Evolutionary conservation across 2,888 invertebrate genomes (phyloP).

Genomic region (Erannis defoliaria): DNA sequence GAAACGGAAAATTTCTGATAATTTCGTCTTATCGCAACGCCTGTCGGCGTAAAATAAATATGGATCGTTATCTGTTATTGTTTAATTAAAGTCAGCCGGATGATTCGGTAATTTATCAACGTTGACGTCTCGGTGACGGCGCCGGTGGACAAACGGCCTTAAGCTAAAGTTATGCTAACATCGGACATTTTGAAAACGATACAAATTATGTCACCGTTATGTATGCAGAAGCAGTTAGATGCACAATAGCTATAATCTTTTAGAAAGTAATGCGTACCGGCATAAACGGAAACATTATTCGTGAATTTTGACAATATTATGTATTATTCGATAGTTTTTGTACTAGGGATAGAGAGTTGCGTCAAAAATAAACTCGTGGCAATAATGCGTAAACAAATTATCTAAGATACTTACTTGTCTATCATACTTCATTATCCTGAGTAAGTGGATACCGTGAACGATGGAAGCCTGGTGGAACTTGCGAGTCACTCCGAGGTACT

Average conservation of each 20-base stretch:
- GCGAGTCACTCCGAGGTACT: constrained; percentile 95
- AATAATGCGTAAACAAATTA: not conserved
- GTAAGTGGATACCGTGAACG: constrained; percentile 96
- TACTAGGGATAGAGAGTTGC: not conserved
- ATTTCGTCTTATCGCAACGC: constrained; percentile 39
- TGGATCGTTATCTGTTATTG: constrained; percentile 33
- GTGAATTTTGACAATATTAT: too few species aligned
- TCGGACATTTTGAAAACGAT: not conserved
- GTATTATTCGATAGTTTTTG: too few species aligned
- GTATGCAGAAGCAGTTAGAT: too few species aligned
- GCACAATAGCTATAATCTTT: too few species aligned
- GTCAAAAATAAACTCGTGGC: not conserved
- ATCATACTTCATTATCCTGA: constrained; percentile 97
- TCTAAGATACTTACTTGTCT: constrained; percentile 88
- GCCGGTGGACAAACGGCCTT: too few species aligned
- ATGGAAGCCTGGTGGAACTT: constrained; percentile 98
- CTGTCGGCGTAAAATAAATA: constrained; percentile 36
- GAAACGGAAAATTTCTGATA: constrained; percentile 45
- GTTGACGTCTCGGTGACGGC: constrained; percentile 29
- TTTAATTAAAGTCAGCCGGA: constrained; percentile 30
- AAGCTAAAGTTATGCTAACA: not conserved
- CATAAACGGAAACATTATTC: too few species aligned
- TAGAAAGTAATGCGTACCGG: too few species aligned
- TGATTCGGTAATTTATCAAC: constrained; percentile 30
- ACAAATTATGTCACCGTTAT: not conserved